phyloP scores from a whole-genome alignment of 2,113 vertebrate genomes.

The Eudyptes chrysolophus region DNA sequence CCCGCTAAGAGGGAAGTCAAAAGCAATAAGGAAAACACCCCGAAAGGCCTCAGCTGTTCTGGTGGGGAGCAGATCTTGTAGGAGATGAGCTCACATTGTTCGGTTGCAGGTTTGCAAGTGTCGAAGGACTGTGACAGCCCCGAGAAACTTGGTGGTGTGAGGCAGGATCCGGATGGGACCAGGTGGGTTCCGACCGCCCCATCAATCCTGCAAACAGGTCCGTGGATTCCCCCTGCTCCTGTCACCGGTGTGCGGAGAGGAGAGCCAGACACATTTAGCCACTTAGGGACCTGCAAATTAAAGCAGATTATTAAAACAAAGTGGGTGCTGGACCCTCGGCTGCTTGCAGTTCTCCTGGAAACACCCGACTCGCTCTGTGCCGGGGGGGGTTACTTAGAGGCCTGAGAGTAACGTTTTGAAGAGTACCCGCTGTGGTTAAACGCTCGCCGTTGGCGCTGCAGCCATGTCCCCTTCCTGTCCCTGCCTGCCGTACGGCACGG shows the following conservation, averaged over 20 bases:
- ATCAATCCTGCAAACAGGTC: neutral
- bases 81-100: neutral
- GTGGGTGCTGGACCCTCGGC: neutral
- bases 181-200: fast-evolving
- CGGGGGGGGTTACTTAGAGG: neutral
- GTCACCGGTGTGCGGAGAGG: neutral
- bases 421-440: neutral
- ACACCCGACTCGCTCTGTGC: neutral
- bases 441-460: fast-evolving
- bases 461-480: neutral
- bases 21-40: neutral
- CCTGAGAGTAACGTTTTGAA: neutral
- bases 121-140: neutral
- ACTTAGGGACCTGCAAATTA: neutral
- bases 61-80: neutral
- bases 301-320: no score
- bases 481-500: fast-evolving
- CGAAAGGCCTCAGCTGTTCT: fast-evolving
- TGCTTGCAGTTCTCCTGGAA: neutral
- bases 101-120: neutral
- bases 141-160: neutral
- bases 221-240: neutral
- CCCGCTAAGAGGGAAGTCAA: neutral
- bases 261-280: neutral
- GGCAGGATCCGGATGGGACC: neutral